These are phyloP conservation scores for Alligator mississippiensis DNA, from an alignment of 2,113 vertebrate species.

Conservation along the genomic window DNA sequence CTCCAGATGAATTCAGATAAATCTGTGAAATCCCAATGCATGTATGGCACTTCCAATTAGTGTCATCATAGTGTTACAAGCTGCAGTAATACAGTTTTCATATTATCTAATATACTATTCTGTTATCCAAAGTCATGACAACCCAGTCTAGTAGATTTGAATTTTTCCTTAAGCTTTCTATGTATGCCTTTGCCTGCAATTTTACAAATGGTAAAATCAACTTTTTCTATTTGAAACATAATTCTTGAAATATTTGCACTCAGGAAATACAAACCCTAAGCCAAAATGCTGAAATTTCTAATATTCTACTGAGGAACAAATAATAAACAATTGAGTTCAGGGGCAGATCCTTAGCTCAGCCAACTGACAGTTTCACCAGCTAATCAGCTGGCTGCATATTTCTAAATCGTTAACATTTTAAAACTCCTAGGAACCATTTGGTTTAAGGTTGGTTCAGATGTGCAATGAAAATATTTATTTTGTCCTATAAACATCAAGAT, in stretches of 20 bases:
- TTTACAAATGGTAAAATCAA: not conserved
- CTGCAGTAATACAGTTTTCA: not conserved
- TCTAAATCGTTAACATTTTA: not conserved
- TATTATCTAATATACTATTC: not conserved
- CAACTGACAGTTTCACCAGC: not conserved
- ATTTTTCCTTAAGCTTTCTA: not conserved
- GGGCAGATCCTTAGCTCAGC: too few species aligned
- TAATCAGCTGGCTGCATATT: not conserved
- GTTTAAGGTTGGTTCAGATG: not conserved
- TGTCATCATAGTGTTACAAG: not conserved
- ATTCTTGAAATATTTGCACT: not conserved
- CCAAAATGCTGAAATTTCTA: not conserved
- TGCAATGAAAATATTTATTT: not conserved
- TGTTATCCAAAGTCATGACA: not conserved
- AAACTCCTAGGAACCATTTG: not conserved
- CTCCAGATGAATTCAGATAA: not conserved
- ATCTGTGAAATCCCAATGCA: not conserved
- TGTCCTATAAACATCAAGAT: not conserved
- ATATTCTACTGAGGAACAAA: not conserved
- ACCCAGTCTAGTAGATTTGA: not conserved
- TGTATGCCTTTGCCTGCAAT: not conserved
- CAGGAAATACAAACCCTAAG: not conserved
- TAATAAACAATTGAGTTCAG: not conserved
- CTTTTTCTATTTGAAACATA: not conserved
- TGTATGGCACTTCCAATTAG: not conserved